These are phyloP conservation scores for Corynorhinus townsendii DNA, from an alignment of 2,113 vertebrate species.

Conservation along the genomic window DNA sequence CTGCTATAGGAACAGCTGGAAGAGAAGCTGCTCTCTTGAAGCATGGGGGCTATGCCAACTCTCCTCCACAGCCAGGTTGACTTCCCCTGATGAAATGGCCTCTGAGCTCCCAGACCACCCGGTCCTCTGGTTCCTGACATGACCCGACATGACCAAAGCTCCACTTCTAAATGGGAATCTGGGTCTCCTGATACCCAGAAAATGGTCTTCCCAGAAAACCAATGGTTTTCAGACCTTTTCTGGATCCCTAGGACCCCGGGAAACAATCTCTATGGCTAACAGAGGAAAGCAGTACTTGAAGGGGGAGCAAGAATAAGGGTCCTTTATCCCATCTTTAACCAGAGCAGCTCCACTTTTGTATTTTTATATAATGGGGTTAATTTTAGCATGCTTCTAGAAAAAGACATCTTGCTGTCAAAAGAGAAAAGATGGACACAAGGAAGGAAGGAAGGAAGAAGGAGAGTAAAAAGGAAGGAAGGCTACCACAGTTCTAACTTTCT, in stretches of 20 bases:
- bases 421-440: not conserved
- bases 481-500: not conserved
- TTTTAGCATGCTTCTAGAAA: not conserved
- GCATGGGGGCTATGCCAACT: not conserved
- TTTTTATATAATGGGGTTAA: not conserved
- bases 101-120: not conserved
- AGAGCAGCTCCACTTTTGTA: not conserved
- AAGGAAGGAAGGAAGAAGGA: not conserved
- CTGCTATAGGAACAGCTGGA: not conserved
- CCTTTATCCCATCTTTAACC: not conserved
- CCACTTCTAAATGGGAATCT: not conserved
- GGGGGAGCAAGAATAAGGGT: not conserved
- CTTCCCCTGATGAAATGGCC: not conserved
- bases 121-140: not conserved
- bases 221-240: not conserved
- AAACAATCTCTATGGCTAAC: not conserved
- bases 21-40: not conserved
- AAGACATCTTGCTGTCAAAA: not conserved
- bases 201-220: not conserved
- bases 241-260: not conserved
- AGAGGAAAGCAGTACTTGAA: not conserved
- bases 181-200: not conserved
- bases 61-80: not conserved
- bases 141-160: not conserved
- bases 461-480: not conserved